Percentiles rank a stretch among this genome's conserved stretches.
phyloP scores from a whole-genome alignment of 2,797 vertebrate genomes.

The Agapornis canus region DNA sequence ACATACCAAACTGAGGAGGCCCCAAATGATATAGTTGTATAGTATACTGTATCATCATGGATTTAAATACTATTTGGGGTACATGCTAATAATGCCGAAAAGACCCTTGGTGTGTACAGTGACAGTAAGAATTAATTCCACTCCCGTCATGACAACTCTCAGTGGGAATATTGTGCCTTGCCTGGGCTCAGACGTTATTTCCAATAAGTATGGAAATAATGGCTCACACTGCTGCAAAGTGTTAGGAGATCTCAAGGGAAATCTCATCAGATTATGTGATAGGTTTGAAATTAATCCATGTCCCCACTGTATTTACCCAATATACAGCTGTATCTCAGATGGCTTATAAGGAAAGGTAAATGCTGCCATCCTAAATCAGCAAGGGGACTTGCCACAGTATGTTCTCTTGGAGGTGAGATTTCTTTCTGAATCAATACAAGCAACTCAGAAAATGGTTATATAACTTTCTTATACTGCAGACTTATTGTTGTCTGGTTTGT shows the following conservation, averaged over 20 bases:
- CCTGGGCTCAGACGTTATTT: constrained; percentile 69
- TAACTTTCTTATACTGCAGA: neutral
- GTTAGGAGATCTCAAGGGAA: constrained; percentile 69
- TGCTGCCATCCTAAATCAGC: neutral
- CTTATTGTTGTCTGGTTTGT: neutral
- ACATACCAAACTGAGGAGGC: neutral
- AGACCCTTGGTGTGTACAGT: neutral
- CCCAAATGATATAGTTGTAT: neutral
- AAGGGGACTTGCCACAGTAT: neutral
- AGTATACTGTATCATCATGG: neutral
- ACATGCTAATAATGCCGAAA: constrained; percentile 25
- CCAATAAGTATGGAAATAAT: constrained; percentile 79
- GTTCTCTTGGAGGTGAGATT: neutral
- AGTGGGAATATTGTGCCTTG: constrained; percentile 55
- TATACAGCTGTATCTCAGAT: constrained; percentile 48
- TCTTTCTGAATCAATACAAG: neutral
- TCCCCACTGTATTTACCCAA: constrained; percentile 46
- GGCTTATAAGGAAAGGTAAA: constrained; percentile 40
- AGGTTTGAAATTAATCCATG: constrained; percentile 75
- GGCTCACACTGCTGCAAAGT: constrained; percentile 45
- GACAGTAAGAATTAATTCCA: constrained; percentile 62
- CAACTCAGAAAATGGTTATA: neutral
- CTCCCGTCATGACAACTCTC: constrained; percentile 31
- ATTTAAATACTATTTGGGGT: constrained; percentile 19
- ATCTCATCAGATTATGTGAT: constrained; percentile 75